A percentile compares a stretch with the other conserved stretches of the same genome.
phyloP scores from a whole-genome alignment of 2,797 vertebrate genomes.

The Crenuchus spilurus region DNA sequence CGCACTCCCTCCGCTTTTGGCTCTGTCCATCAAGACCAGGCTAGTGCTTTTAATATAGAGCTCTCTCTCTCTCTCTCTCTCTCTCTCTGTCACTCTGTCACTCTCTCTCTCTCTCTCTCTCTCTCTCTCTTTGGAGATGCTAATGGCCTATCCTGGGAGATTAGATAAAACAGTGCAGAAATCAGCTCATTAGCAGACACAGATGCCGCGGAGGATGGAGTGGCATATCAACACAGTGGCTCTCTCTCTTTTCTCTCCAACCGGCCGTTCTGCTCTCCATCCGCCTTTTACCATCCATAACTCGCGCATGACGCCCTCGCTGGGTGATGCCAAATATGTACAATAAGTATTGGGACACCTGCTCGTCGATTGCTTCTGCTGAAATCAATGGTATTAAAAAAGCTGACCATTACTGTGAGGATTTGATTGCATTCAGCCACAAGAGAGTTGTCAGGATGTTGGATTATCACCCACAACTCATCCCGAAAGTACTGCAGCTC shows the following conservation, averaged over 20 bases:
- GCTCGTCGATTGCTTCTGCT: no score
- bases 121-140: constrained; percentile 57
- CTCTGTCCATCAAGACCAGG: constrained; percentile 55
- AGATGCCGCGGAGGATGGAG: constrained; percentile 61
- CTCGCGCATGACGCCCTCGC: neutral
- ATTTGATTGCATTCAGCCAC: no score
- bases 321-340: neutral
- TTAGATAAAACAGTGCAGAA: constrained; percentile 63
- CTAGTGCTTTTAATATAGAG: constrained; percentile 45
- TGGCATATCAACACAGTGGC: constrained; percentile 56
- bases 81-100: constrained; percentile 29
- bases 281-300: neutral
- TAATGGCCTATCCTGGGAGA: constrained; percentile 63
- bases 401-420: no score
- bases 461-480: no score
- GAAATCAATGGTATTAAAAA: no score
- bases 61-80: constrained; percentile 3
- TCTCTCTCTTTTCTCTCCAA: constrained; percentile 33
- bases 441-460: no score
- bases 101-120: constrained; percentile 32
- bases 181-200: constrained; percentile 62
- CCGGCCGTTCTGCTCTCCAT: neutral
- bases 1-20: constrained; percentile 43
- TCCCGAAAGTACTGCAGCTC: no score
- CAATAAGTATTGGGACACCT: no score